Evolutionary conservation across 2,888 invertebrate species (phyloP).

Genomic region (Agrenia bidenticulata): DNA sequence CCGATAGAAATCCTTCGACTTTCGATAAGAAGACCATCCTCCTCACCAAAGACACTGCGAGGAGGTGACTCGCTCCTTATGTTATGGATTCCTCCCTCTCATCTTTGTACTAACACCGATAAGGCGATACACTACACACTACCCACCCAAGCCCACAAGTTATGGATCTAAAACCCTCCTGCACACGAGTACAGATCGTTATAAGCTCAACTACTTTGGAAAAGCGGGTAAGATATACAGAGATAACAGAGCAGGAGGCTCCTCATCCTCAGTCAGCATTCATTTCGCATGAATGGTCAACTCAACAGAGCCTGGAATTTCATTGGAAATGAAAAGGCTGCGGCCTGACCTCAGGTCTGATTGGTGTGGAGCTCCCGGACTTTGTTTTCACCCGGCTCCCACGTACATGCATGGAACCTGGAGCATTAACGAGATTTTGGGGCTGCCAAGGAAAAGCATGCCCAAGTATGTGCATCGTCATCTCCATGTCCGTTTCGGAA

Average conservation of each 20-base stretch:
- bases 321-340: not conserved
- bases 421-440: too few relatives aligned
- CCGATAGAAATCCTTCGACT: slow-evolving; percentile 13
- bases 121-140: not conserved
- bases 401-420: too few relatives aligned
- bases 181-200: too few relatives aligned
- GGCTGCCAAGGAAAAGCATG: too few relatives aligned
- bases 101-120: not conserved
- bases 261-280: not conserved
- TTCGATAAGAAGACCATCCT: not conserved
- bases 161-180: too few relatives aligned
- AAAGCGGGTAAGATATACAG: not conserved
- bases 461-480: too few relatives aligned
- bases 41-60: not conserved
- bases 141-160: too few relatives aligned
- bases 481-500: too few relatives aligned
- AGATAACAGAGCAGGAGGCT: not conserved
- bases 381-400: too few relatives aligned
- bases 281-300: not conserved
- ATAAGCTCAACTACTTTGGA: too few relatives aligned
- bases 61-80: slow-evolving; percentile 2
- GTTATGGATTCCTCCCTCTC: not conserved
- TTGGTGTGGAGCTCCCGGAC: not conserved
- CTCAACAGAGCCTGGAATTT: not conserved
- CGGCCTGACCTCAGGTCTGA: not conserved